Evolutionary conservation across 2,113 vertebrate species (phyloP).

Genomic region (Periophthalmodon schlosseri): DNA sequence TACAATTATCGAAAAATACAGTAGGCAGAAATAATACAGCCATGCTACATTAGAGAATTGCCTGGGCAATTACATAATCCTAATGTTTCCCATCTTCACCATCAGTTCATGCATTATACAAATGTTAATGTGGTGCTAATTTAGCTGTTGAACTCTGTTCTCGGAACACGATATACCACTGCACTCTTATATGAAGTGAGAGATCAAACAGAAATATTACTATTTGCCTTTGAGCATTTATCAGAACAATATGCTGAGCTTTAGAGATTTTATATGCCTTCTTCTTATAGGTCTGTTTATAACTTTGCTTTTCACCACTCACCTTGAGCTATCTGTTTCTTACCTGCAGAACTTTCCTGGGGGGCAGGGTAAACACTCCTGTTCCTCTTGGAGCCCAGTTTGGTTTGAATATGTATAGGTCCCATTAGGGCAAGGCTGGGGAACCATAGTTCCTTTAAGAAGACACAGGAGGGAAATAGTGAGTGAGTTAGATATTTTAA

Average conservation of each 20-base stretch:
- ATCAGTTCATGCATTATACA: constrained; percentile 17
- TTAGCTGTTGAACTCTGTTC: constrained; percentile 33
- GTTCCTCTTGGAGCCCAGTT: constrained; percentile 79
- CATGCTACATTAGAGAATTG: constrained; percentile 18
- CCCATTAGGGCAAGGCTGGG: constrained; percentile 84
- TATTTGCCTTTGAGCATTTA: constrained; percentile 31
- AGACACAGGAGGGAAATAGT: neutral
- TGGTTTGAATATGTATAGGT: constrained; percentile 79
- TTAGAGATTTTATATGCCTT: neutral
- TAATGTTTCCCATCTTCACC: neutral
- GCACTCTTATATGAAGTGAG: constrained; percentile 12
- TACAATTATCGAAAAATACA: neutral
- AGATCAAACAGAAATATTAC: constrained; percentile 19
- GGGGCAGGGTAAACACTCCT: constrained; percentile 84
- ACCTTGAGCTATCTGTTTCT: neutral
- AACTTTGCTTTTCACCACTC: neutral
- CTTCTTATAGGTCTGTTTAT: neutral
- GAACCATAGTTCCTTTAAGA: constrained; percentile 79
- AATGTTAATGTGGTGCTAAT: constrained; percentile 35
- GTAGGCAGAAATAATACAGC: neutral
- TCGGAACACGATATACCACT: constrained; percentile 14
- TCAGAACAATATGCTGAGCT: neutral
- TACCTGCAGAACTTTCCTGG: constrained; percentile 85
- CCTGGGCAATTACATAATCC: constrained; percentile 10
- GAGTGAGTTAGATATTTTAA: neutral